A percentile compares a stretch with the other conserved stretches of the same genome.
Evolutionary conservation across 2,113 vertebrate species (phyloP).

Genomic region (Menura novaehollandiae): DNA sequence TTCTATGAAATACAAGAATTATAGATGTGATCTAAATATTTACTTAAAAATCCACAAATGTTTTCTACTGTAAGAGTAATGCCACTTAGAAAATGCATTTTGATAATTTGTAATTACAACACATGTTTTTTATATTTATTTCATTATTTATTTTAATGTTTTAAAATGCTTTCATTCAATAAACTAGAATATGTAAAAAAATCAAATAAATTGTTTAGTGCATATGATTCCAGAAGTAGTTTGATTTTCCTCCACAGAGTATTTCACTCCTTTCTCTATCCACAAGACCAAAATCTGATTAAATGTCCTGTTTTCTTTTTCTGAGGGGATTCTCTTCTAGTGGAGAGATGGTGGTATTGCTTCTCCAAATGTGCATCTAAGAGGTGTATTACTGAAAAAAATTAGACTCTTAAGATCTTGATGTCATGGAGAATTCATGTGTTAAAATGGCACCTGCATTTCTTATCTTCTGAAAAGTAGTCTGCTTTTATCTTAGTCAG

Average conservation of each 20-base stretch:
- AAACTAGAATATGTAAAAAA: neutral
- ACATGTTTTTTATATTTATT: neutral
- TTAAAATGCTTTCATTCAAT: neutral
- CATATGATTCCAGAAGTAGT: neutral
- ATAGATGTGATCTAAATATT: neutral
- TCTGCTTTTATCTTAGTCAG: neutral
- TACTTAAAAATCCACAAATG: neutral
- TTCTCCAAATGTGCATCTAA: neutral
- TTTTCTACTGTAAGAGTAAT: neutral
- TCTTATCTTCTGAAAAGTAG: neutral
- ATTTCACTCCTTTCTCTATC: neutral
- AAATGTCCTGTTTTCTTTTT: neutral
- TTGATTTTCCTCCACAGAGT: neutral
- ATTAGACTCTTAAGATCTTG: neutral
- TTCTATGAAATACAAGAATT: neutral
- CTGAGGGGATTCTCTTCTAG: neutral
- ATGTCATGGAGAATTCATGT: neutral
- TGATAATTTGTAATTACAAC: neutral
- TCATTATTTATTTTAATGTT: neutral
- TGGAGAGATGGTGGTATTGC: neutral
- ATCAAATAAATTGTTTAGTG: neutral
- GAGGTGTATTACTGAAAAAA: neutral
- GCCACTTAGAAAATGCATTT: neutral
- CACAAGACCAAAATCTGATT: neutral
- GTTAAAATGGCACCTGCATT: neutral